These are phyloP conservation scores for Linepithema humile DNA, from an alignment of 1,140 invertebrate genomes.

Conservation along the genomic window DNA sequence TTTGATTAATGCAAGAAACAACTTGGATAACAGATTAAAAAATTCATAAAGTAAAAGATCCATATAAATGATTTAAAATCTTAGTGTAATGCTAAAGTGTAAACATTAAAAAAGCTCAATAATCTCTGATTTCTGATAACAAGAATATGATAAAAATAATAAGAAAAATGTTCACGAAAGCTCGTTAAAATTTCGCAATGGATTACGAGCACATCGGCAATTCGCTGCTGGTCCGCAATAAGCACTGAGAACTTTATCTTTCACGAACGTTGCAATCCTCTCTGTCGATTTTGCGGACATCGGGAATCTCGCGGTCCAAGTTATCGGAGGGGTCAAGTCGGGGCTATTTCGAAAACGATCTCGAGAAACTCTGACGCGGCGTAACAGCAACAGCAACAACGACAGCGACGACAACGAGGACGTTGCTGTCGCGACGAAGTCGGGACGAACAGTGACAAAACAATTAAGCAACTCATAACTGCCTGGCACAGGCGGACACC, in stretches of 20 bases:
- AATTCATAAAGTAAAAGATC: background rate
- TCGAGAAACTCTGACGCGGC: constrained; percentile 58
- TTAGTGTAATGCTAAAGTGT: background rate
- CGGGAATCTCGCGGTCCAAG: constrained; percentile 66
- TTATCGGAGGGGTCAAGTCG: constrained; percentile 64
- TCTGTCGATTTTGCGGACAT: constrained; percentile 67
- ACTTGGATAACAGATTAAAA: background rate
- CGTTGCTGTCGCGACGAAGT: constrained; percentile 56
- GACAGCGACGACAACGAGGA: constrained; percentile 40
- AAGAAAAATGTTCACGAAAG: too few species aligned
- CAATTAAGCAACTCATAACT: constrained; percentile 84
- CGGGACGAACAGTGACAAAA: constrained; percentile 80
- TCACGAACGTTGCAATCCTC: constrained; percentile 62
- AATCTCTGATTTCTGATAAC: background rate
- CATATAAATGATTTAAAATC: background rate
- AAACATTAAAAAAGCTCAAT: background rate
- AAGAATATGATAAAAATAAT: background rate
- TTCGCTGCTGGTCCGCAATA: background rate
- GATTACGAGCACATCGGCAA: background rate
- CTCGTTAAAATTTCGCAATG: background rate
- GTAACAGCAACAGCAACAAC: constrained; percentile 50
- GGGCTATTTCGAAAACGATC: constrained; percentile 67
- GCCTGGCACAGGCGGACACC: constrained; percentile 75
- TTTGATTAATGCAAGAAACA: background rate
- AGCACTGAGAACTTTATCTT: constrained; percentile 42